Evolutionary conservation across 2,797 vertebrate species (phyloP), one percentile per base, ranked within the genome.

Genomic region (Fringilla coelebs): DNA sequence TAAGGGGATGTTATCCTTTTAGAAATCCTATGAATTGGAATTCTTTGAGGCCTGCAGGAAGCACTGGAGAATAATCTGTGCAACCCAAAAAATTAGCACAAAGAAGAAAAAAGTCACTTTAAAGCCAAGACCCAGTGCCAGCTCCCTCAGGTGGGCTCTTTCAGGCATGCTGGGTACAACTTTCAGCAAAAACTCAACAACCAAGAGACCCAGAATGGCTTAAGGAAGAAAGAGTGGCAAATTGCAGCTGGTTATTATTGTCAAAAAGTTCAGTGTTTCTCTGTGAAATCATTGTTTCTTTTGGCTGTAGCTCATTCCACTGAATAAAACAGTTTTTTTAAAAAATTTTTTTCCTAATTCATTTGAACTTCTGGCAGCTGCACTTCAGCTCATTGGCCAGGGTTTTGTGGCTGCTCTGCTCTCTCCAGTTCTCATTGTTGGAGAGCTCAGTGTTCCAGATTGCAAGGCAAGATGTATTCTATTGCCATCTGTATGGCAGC

Each of bases 281-380:
- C 90, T 95, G 32, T 58, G 78, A 95, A 95, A 88, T 71, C 51
- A 40, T 13, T 71, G 40, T 92, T 94, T 58, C 87, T 95, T 86
- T 94, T 63, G 87, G 71, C 65, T 67, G 60, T 26, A 51, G 32
- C 12, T 78, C 72, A 72, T 58, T 41, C 14, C 62, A 38, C 51
- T 81, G 78, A 46, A 76, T 65, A 95, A 93, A 18, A 49, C 32
- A 28, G 0, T 49, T 29, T 49, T 32, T 11, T 51, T 45, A n/a
- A n/a, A n/a, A n/a, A n/a, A n/a, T 43, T 90, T 41, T 41, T 41
- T 17, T 92, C 20, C 61, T 89, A 58, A 89, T 96, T 76, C 46
- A 54, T 89, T 90, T 97, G 77, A 90, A 93, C 88, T 95, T 93
- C 78, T 95, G 85, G 91, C 66, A 85, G 95, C 86, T 60, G 84